Base-by-base conservation (phyloP, 2,888 invertebrate genomes). In the Sarcophaga variegata region DNA sequence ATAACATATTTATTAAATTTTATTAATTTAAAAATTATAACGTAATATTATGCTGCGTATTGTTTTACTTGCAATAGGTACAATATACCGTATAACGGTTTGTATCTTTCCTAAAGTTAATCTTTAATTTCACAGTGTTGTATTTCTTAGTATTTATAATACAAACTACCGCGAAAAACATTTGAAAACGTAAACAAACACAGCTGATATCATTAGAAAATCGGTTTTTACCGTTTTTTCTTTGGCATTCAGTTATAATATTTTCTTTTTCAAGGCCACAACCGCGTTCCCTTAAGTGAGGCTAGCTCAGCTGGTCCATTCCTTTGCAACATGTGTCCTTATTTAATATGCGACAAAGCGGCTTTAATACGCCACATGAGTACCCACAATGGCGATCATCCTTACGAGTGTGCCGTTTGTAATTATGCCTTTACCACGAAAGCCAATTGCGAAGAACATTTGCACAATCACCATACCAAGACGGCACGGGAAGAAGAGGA, bases 371-470 rank as follows among this genome's bases (percentile, higher is more conserved):
- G 98, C 25, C 99, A 99, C 91, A 96, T 99, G 95, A 95, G 98
- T 66, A 97, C 97, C 0, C 99, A 99, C 94, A 99, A 98, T 91
- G 99, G 99, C 0, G 98, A 99, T 90, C 95, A 98, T 14, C 99
- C 99, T 0, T 99, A 97, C 92, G 98, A 98, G 93, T 99, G 99
- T 92, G 96, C 97, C 0, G 95, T 98, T n/a, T 99, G 99, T 93
- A 97, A 97, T 91, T 98, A 98, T 91, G 98, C 98, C 3, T 99
- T 99, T 93, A 99, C 99, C 45, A 99, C 99, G 0, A 98, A 99
- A 94, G 98, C 99, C 2, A 99, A 99, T 92, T 99, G 99, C 93
- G 99, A 99, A 94, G 95, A 99, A 8, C 99, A 99, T 93, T 95
- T 99, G 90, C 95, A 98, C 88, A 99, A 99, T 93, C 95, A 98